Conservation (phyloP, 2,888 invertebrate species). For the Oxystoma pomonae region DNA sequence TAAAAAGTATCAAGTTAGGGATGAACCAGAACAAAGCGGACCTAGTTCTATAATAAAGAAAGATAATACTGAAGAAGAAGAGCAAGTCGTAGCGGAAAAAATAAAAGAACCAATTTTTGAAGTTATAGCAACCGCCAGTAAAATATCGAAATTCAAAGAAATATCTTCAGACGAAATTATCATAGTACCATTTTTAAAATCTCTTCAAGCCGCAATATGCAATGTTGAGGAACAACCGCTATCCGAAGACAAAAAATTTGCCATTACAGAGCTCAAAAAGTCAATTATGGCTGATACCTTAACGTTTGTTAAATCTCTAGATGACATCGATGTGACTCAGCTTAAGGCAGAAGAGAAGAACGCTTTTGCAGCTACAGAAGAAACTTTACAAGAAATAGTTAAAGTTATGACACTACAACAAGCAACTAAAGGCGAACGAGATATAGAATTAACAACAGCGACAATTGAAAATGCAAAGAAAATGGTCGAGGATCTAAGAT, state of each 20-base stretch:
- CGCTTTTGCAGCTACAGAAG: conserved; percentile 36
- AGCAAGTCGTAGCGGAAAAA: background rate
- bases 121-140: background rate
- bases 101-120: background rate
- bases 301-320: conserved; percentile 25
- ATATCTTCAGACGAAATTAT: background rate
- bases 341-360: conserved; percentile 35
- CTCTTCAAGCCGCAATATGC: conserved; percentile 33
- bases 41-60: no score
- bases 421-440: conserved; percentile 18
- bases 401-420: conserved; percentile 30
- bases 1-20: background rate
- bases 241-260: conserved; percentile 33
- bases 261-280: conserved; percentile 39
- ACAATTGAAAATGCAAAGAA: conserved; percentile 38
- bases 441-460: conserved; percentile 11
- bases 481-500: conserved; percentile 39
- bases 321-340: conserved; percentile 16
- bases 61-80: background rate
- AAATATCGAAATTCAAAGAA: background rate
- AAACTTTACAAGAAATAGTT: conserved; percentile 36
- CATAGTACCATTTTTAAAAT: conserved; percentile 31
- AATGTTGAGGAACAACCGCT: conserved; percentile 35
- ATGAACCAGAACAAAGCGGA: background rate
- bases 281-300: conserved; percentile 35